Percentiles rank a stretch among this genome's conserved stretches.
phyloP scores from a whole-genome alignment of 2,888 invertebrate genomes.

The Acholoe squamosa region DNA sequence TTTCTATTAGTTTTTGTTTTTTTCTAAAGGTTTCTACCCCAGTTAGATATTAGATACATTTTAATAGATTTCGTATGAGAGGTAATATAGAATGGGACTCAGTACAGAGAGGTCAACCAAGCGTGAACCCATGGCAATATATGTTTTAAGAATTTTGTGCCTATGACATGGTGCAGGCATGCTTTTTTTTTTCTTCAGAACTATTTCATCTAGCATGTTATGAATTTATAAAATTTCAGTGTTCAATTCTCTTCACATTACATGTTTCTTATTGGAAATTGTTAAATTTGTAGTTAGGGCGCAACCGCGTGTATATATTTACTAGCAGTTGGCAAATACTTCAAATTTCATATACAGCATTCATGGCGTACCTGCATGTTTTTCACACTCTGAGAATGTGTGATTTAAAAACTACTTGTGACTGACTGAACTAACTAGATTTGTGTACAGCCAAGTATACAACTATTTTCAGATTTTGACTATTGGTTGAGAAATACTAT shows the following conservation, averaged over 20 bases:
- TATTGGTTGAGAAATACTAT: too few species aligned
- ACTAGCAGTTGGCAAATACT: too few species aligned
- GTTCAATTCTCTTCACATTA: not conserved
- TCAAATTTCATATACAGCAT: too few species aligned
- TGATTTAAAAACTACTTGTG: too few species aligned
- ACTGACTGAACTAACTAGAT: too few species aligned
- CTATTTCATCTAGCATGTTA: not conserved
- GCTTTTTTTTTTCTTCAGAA: not conserved
- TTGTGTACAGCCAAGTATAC: too few species aligned
- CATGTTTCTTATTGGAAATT: not conserved
- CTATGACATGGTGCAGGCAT: not conserved
- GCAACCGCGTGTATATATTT: not conserved
- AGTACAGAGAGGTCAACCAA: not conserved
- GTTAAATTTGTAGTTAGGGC: not conserved
- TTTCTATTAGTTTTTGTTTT: not conserved
- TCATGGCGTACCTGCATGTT: not conserved
- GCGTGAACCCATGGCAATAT: not conserved
- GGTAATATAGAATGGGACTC: not conserved
- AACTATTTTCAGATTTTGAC: too few species aligned
- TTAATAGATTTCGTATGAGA: not conserved
- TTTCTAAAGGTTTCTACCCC: not conserved
- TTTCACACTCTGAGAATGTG: not conserved
- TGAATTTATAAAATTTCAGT: not conserved
- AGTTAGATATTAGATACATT: constrained; percentile 6
- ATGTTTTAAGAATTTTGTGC: not conserved